Evolutionary conservation across 2,888 invertebrate species (phyloP), one percentile per base, ranked within the genome.

Genomic region (Leptinotarsa juncta): DNA sequence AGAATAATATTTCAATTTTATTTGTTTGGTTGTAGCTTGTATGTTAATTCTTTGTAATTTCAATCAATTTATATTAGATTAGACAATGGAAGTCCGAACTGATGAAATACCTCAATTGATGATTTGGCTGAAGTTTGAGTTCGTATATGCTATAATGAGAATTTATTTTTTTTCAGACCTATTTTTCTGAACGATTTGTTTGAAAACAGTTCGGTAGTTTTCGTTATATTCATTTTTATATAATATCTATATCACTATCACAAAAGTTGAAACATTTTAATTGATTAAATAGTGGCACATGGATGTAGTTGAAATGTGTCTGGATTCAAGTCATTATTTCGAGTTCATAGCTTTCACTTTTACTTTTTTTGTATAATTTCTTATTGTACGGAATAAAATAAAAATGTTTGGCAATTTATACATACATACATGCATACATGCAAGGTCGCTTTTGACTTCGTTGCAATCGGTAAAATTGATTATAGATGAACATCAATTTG

Each of bases 401-500:
- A 67, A 67, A 67, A 51, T 67, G 26, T 23, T 67, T 51, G 12
- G 14, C 26, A 67, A 23, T 23, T 23, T 5, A 26, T 26, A 26
- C 26, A 26, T 26, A 26, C 1, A 4, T 26, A 4, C n/a, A n/a
- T n/a, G 26, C 26, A 1, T 51, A 1, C 51, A 67, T 51, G 67
- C 67, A 51, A 67, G 26, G 23, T 50, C 67, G 32, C 32, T 67
- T 67, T 67, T 51, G 67, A 49, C 67, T 67, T 67, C 51, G 23
- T 67, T 50, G 51, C 67, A 67, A 67, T 51, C 50, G n/a, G 51
- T 67, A 16, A 51, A 67, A 14, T 50, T 67, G 23, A 67, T 67
- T 51, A 14, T 67, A 67, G 51, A 67, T 3, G 48, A 49, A 66
- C 49, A 66, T 66, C 18, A 66, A 66, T 66, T 67, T 67, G 67